These are phyloP conservation scores for Zophobas morio DNA, from an alignment of 1,140 invertebrate species.

Conservation along the genomic window DNA sequence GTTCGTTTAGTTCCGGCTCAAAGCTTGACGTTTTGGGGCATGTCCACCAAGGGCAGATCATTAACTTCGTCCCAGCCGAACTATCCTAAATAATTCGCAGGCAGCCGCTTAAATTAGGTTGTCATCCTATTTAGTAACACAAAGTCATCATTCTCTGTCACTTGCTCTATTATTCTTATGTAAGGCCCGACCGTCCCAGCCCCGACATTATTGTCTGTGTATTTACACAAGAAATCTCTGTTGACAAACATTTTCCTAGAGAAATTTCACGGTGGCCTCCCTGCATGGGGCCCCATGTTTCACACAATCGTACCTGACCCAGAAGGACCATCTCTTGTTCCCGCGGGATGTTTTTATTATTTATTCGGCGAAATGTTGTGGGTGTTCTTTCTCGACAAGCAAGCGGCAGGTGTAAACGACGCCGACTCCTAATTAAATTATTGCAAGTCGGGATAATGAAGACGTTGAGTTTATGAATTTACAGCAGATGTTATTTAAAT, in stretches of 20 bases:
- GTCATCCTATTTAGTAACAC: slow-evolving; percentile 50
- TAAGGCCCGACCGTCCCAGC: slow-evolving; percentile 40
- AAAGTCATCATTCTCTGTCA: slow-evolving; percentile 59
- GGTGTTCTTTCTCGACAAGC: slow-evolving; percentile 11
- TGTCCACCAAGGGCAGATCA: not conserved
- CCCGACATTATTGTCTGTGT: slow-evolving; percentile 55
- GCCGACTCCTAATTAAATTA: slow-evolving; percentile 47
- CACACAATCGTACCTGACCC: slow-evolving; percentile 49
- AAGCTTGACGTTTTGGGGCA: not conserved
- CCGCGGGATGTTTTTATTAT: slow-evolving; percentile 33
- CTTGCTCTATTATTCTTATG: slow-evolving; percentile 53
- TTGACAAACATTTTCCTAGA: slow-evolving; percentile 63
- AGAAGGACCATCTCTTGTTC: slow-evolving; percentile 9
- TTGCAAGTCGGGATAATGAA: slow-evolving; percentile 17
- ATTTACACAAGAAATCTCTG: slow-evolving; percentile 62
- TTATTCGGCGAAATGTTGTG: slow-evolving; percentile 32
- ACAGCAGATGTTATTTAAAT: slow-evolving; percentile 36
- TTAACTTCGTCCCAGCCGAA: not conserved
- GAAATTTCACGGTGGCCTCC: slow-evolving; percentile 62
- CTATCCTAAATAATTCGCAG: slow-evolving; percentile 25
- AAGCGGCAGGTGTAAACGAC: not conserved
- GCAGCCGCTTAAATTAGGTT: slow-evolving; percentile 51
- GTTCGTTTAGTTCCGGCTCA: no score
- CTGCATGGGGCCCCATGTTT: slow-evolving; percentile 55
- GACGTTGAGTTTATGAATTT: slow-evolving; percentile 26